Percentiles rank a stretch among this genome's conserved stretches.
Evolutionary conservation across 1,140 invertebrate species (phyloP).

Genomic region (Plectrocnemia conspersa): DNA sequence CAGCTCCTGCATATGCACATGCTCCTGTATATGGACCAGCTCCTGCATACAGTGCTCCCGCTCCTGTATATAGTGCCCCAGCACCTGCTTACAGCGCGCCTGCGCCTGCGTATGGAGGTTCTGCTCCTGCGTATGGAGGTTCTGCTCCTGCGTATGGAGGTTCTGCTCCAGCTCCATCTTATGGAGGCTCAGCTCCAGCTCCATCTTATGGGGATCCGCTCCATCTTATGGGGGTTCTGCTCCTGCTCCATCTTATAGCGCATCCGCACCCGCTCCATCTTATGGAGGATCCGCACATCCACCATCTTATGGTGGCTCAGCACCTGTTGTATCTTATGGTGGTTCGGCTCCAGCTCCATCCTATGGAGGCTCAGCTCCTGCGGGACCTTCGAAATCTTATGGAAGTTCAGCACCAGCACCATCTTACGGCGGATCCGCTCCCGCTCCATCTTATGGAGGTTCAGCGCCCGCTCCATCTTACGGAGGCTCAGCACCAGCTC

Average conservation of each 20-base stretch:
- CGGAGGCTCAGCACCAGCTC: constrained; percentile 2
- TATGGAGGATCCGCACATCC: neutral
- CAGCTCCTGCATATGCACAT: constrained; percentile 10
- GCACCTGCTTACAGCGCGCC: neutral
- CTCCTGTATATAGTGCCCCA: constrained; percentile 13
- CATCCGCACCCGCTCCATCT: constrained; percentile 4
- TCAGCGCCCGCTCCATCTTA: constrained; percentile 11
- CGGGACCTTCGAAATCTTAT: neutral
- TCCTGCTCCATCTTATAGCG: neutral
- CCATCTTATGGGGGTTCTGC: neutral
- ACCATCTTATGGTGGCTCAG: constrained; percentile 1
- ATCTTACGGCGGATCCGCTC: constrained; percentile 10
- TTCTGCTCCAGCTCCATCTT: neutral
- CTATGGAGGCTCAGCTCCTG: constrained; percentile 24
- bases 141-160: constrained; percentile 6
- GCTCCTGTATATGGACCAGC: neutral
- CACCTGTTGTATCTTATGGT: constrained; percentile 11
- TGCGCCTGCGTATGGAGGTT: constrained; percentile 8
- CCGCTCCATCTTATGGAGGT: constrained; percentile 9
- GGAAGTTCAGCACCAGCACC: neutral
- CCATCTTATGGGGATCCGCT: neutral
- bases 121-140: constrained; percentile 7
- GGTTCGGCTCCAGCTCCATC: constrained; percentile 19
- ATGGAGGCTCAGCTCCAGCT: neutral
- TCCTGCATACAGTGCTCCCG: constrained; percentile 9